phyloP scores from a whole-genome alignment of 2,888 invertebrate species.

The Luperina testacea region DNA sequence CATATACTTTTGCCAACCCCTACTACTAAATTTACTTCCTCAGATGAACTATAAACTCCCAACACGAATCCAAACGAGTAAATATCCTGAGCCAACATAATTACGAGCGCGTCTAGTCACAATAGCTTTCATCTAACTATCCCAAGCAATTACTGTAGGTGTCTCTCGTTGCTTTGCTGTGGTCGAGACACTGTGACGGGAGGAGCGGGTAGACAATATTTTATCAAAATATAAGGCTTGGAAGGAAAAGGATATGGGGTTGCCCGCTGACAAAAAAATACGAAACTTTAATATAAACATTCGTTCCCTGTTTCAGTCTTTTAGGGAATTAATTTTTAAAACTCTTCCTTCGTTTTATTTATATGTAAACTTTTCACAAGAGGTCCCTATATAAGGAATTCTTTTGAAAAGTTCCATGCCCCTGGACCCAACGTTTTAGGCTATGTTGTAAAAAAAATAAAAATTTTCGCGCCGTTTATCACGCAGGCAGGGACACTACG shows the following conservation, averaged over 20 bases:
- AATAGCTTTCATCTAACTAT: slow-evolving; percentile 68
- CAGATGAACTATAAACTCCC: slow-evolving; percentile 19
- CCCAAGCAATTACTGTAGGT: slow-evolving; percentile 67
- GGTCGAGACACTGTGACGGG: slow-evolving; percentile 4
- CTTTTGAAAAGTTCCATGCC: no score
- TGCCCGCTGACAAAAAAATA: no score
- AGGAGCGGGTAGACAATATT: slow-evolving; percentile 33
- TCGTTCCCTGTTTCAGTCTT: no score
- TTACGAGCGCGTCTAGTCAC: slow-evolving; percentile 60
- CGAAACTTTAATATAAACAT: no score
- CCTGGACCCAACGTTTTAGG: no score
- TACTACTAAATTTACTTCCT: not conserved
- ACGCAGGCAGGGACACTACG: not conserved
- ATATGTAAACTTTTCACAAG: no score
- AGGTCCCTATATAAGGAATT: no score
- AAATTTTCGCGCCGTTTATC: slow-evolving; percentile 22
- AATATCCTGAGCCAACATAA: slow-evolving; percentile 61
- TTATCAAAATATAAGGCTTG: not conserved
- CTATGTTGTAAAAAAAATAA: no score
- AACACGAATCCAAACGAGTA: slow-evolving; percentile 34
- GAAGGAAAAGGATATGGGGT: not conserved
- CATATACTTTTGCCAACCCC: not conserved
- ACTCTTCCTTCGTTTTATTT: no score
- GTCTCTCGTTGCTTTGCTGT: slow-evolving; percentile 50
- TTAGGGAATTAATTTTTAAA: no score